Evolutionary conservation across 2,113 vertebrate species (phyloP), one percentile per base, ranked within the genome.

Genomic region (Gallinago jamesoni): DNA sequence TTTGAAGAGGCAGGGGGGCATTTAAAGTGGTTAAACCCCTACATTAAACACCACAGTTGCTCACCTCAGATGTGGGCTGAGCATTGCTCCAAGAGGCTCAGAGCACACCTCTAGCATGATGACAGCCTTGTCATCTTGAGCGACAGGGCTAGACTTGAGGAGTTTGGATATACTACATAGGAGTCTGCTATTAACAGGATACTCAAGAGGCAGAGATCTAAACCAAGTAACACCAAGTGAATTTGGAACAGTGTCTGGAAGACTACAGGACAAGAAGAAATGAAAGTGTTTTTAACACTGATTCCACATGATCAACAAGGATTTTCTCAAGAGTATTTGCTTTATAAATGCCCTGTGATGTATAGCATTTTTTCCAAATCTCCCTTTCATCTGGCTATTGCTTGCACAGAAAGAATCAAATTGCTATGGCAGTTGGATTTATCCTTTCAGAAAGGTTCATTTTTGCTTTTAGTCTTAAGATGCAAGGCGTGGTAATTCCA

Each of bases 211-310:
- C 69, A 87, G 56, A 89, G 83, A 76, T 57, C 76, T 95, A 72
- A 96, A 90, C 43, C 69, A 82, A 86, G 37, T 23, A 88, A 90
- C 55, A 57, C 2, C 7, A 88, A 84, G 69, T 84, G 66, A 87
- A 89, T 69, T 68, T 92, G 94, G 86, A 93, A 27, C 0, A 1
- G 28, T 0, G 10, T 86, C 76, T 84, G 45, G 19, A 89, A 75
- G 53, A 67, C 64, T 86, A 84, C 33, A 75, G 77, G 85, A 92
- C 39, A 81, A 90, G 92, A 94, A 95, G 83, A 94, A 93, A 94
- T 56, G 87, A 86, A 95, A 92, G 79, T 72, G 60, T 78, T 91
- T 87, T 92, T 89, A 93, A 84, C 31, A 41, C 68, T 68, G 59
- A 64, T 55, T 93, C 76, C 89, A 84, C 69, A 89, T 76, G 79